A percentile compares a stretch with the other conserved stretches of the same genome.
phyloP scores from a whole-genome alignment of 1,140 invertebrate genomes.

The Drosophila setifemur region DNA sequence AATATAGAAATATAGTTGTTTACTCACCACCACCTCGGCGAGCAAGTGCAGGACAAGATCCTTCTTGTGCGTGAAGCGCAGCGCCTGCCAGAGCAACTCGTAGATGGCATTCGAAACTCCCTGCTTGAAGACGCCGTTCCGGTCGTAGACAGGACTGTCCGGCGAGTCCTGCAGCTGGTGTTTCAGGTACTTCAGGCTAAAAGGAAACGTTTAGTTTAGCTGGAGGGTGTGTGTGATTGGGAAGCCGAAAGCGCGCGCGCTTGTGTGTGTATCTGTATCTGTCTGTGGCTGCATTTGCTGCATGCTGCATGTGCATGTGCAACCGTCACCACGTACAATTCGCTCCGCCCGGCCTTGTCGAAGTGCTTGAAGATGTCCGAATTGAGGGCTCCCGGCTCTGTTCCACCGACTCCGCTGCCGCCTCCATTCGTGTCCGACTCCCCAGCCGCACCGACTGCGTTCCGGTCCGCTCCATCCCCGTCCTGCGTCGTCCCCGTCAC shows the following conservation, averaged over 20 bases:
- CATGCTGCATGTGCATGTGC: slow-evolving; percentile 15
- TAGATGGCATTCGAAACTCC: slow-evolving; percentile 84
- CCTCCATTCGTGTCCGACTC: slow-evolving; percentile 41
- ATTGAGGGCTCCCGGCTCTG: slow-evolving; percentile 42
- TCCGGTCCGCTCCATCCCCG: slow-evolving; percentile 26
- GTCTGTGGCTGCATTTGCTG: slow-evolving; percentile 7
- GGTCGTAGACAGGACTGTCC: slow-evolving; percentile 70
- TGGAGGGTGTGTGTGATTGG: neutral
- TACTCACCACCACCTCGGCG: slow-evolving; percentile 87
- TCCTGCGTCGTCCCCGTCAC: slow-evolving; percentile 53
- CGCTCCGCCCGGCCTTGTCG: slow-evolving; percentile 70
- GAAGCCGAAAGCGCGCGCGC: slow-evolving; percentile 2
- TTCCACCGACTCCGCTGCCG: neutral
- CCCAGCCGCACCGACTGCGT: slow-evolving; percentile 6
- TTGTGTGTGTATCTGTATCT: slow-evolving; percentile 21
- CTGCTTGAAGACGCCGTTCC: slow-evolving; percentile 58
- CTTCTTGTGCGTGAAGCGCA: slow-evolving; percentile 87
- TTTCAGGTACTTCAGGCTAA: slow-evolving; percentile 79
- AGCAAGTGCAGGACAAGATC: slow-evolving; percentile 87
- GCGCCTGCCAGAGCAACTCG: slow-evolving; percentile 87
- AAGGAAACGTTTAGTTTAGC: slow-evolving; percentile 56
- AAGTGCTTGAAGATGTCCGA: slow-evolving; percentile 76
- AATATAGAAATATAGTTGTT: neutral
- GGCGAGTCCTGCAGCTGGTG: slow-evolving; percentile 66
- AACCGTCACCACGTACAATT: slow-evolving; percentile 69